Base-by-base conservation (phyloP, 1,140 invertebrate species). In the Rhizoglyphus robini region DNA sequence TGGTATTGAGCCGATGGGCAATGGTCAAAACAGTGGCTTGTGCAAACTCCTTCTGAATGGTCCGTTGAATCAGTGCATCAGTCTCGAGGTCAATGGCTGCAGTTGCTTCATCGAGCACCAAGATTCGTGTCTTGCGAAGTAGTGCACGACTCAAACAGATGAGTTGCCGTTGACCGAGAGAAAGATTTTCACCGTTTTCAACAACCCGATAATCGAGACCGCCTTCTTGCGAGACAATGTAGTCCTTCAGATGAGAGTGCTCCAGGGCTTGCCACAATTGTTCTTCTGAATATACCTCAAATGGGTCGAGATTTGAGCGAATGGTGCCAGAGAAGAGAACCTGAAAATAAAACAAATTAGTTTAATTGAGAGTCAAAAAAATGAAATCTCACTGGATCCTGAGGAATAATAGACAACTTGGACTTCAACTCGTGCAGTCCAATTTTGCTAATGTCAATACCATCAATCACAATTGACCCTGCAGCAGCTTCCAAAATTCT, bases 401-500 rank as follows among this genome's bases (percentile, higher is more conserved):
- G 87, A 51, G 88, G 88, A 76, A 95, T 94, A 71, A 94, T 94
- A 15, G 92, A 96, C 27, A 96, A 79, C 68, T 87, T 75, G 18
- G 77, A 77, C 81, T 94, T 80, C 25, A 99, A 75, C 68, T 88
- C 84, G 74, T 96, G 90, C 3, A 99, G 81, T 29, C 92, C 92
- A 68, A 98, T 79, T 15, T 82, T 81, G 0, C 85, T 78, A 68
- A 97, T 92, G 73, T 96, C 85, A 13, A 90, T 74, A 38, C 84
- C 86, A 77, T 98, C 96, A 65, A 99, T 94, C n/a, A 84, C 72
- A 67, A 99, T 96, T 54, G 79, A 77, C 11, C 93, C 92, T 5
- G 36, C 49, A 8, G 68, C 70, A 2, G 79, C 62, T 69, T 82
- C 80, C 64, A 82, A 75, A 36, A 82, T 76, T 61, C 81, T 73